Base-by-base conservation (phyloP, 2,888 invertebrate genomes). In the Kryphioiulus occultus region DNA sequence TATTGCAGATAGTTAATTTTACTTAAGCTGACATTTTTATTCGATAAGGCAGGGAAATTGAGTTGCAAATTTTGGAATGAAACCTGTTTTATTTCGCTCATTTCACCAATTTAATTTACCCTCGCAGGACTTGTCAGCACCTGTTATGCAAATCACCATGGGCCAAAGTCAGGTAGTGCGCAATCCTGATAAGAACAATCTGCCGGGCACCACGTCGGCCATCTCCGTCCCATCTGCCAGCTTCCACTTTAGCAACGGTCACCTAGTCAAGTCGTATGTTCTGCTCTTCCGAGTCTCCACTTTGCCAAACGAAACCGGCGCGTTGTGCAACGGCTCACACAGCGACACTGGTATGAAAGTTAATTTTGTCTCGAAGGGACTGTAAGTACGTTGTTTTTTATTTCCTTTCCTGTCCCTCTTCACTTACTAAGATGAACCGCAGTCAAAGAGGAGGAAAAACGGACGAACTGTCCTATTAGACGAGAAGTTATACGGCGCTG, bases 191-290 rank as follows among this genome's bases (percentile, higher is more conserved):
- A 84, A 88, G 22, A 47, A 85, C 82, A 89, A 89, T 87, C 89
- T 89, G 86, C 89, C 94, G 1, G 94, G 94, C 93, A 90, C 90
- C 89, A 95, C 95, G 89, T 95, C 96, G 1, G 95, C 96, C 32
- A 95, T 97, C 88, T 96, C 96, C 90, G 96, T 98, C 91, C 95
- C 97, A 82, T 95, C 96, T 90, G 96, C 97, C 91, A 95, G 95
- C 47, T 97, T 98, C 92, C 95, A 94, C 91, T 94, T 95, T 59
- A 94, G 94, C 19, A 95, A 95, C 89, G 96, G 96, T 3, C 95
- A 96, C 88, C 94, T 95, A 90, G 95, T 96, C 59, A 96, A 96
- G 92, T 96, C 96, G 0, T 96, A 95, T 91, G 95, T 96, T 92
- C 93, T 97, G 83, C 93, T 96, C 91, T 93, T 97, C 89, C 93